phyloP scores from a whole-genome alignment of 2,888 invertebrate genomes.

The Dicyrtomina minuta region DNA sequence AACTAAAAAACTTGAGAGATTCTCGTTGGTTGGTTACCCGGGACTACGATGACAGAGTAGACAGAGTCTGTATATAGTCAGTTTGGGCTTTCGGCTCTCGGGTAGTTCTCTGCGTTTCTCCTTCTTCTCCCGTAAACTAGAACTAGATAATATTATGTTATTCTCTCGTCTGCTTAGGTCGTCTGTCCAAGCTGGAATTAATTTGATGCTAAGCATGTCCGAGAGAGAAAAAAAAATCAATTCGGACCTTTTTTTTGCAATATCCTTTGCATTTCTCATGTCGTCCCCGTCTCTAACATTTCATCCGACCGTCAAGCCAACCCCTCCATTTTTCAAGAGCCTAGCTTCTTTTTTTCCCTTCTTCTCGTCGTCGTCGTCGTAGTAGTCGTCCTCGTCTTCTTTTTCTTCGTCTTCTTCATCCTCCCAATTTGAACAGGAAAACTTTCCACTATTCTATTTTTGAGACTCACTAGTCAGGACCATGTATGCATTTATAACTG shows the following conservation, averaged over 20 bases:
- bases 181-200: slow-evolving; percentile 50
- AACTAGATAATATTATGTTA: slow-evolving; percentile 4
- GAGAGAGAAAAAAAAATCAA: slow-evolving; percentile 45
- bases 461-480: slow-evolving; percentile 34
- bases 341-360: slow-evolving; percentile 41
- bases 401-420: slow-evolving; percentile 36
- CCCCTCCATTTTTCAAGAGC: slow-evolving; percentile 52
- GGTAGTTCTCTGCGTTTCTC: not conserved
- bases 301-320: slow-evolving; percentile 36
- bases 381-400: too few relatives aligned
- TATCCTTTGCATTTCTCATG: slow-evolving; percentile 51
- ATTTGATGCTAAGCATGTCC: slow-evolving; percentile 53
- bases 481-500: slow-evolving; percentile 5
- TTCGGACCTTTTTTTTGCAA: slow-evolving; percentile 47
- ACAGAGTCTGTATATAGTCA: not conserved
- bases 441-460: slow-evolving; percentile 47
- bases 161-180: slow-evolving; percentile 2
- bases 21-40: slow-evolving; percentile 1
- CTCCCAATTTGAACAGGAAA: slow-evolving; percentile 41
- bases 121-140: slow-evolving; percentile 8
- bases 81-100: not conserved
- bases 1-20: not conserved
- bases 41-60: slow-evolving; percentile 7
- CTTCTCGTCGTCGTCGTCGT: too few relatives aligned
- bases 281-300: slow-evolving; percentile 41